These are phyloP conservation scores for Pseudorhombus dupliciocellatus DNA, from an alignment of 2,113 vertebrate genomes.

Conservation along the genomic window DNA sequence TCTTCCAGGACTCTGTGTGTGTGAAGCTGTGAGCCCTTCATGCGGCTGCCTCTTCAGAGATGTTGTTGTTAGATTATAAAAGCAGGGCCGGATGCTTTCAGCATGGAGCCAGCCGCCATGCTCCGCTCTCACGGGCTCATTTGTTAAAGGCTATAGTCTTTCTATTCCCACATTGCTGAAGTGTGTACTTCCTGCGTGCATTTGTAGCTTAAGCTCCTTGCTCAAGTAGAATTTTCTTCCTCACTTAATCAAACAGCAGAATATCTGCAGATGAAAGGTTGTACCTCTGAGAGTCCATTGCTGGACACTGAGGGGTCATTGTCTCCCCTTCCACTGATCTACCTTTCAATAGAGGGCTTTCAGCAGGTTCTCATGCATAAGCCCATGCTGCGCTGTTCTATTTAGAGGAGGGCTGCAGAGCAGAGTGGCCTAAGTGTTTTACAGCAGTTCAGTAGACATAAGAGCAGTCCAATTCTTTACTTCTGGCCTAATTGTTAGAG, in stretches of 20 bases:
- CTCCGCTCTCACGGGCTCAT: constrained; percentile 72
- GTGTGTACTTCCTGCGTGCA: constrained; percentile 79
- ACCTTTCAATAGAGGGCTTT: constrained; percentile 69
- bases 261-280: constrained; percentile 77
- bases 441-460: constrained; percentile 54
- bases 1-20: constrained; percentile 54
- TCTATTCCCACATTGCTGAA: constrained; percentile 74
- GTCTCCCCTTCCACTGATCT: constrained; percentile 73
- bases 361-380: constrained; percentile 69
- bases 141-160: constrained; percentile 75
- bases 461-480: constrained; percentile 47
- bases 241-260: constrained; percentile 77
- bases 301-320: constrained; percentile 73
- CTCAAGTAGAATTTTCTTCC: constrained; percentile 72
- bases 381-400: constrained; percentile 54
- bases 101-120: constrained; percentile 73
- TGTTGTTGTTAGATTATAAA: constrained; percentile 82
- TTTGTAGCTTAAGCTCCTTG: constrained; percentile 69
- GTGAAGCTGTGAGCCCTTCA: constrained; percentile 69
- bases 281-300: constrained; percentile 65
- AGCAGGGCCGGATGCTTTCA: constrained; percentile 80
- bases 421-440: constrained; percentile 60
- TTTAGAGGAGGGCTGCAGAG: constrained; percentile 49
- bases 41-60: constrained; percentile 74
- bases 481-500: constrained; percentile 44